These are phyloP conservation scores for Hemicordylus capensis DNA, from an alignment of 2,113 vertebrate species.

Conservation along the genomic window DNA sequence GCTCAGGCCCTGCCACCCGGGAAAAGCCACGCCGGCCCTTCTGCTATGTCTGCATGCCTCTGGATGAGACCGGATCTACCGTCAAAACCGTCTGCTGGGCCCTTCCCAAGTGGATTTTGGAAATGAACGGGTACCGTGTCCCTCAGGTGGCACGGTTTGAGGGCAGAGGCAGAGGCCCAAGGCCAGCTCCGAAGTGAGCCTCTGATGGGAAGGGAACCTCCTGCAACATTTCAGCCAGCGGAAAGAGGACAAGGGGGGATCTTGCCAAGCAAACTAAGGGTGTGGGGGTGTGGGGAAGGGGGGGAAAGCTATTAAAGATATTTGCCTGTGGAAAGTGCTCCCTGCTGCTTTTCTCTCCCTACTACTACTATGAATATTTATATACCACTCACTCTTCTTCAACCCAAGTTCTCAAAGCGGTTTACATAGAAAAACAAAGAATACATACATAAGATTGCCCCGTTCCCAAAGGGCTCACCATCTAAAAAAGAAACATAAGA, in stretches of 20 bases:
- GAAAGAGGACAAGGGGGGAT: neutral
- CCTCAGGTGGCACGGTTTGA: neutral
- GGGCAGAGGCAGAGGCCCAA: too few species aligned
- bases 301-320: neutral
- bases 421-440: too few species aligned
- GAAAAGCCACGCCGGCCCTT: neutral
- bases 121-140: slow-evolving; percentile 1
- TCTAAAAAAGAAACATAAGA: too few species aligned
- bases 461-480: too few species aligned
- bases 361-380: too few species aligned
- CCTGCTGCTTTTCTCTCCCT: neutral
- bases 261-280: neutral
- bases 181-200: neutral
- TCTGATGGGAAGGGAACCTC: too few species aligned
- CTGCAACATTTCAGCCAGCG: neutral
- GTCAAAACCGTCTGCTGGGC: neutral
- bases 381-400: too few species aligned
- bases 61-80: neutral
- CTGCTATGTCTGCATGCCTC: slow-evolving; percentile 7
- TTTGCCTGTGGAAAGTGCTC: neutral
- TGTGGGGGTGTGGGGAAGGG: fast-evolving
- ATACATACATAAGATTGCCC: too few species aligned
- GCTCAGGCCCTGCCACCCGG: neutral
- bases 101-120: neutral
- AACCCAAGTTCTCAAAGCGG: too few species aligned